These are phyloP conservation scores for Tenebrio molitor DNA, from an alignment of 1,140 invertebrate species.

Conservation along the genomic window DNA sequence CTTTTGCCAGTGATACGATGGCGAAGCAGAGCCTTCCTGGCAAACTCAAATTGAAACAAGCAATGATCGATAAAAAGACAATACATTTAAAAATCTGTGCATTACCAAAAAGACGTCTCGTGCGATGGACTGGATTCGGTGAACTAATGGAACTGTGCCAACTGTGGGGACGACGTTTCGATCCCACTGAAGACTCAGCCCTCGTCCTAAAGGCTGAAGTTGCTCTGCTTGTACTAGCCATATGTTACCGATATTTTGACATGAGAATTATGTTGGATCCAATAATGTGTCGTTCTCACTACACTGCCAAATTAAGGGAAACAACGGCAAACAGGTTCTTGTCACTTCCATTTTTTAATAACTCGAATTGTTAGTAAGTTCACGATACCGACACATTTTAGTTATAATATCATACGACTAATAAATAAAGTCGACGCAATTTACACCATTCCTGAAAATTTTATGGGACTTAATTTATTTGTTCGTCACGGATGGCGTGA, in stretches of 20 bases:
- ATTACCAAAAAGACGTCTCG: slow-evolving; percentile 32
- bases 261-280: slow-evolving; percentile 15
- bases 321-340: background rate
- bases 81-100: background rate
- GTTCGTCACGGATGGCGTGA: too few relatives aligned
- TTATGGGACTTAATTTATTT: too few relatives aligned
- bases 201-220: slow-evolving; percentile 5
- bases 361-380: too few relatives aligned
- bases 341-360: background rate
- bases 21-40: too few relatives aligned
- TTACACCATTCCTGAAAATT: too few relatives aligned
- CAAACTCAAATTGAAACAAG: too few relatives aligned
- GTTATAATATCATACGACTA: too few relatives aligned
- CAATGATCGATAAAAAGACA: background rate
- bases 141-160: slow-evolving; percentile 60
- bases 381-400: too few relatives aligned
- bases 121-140: slow-evolving; percentile 28
- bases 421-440: too few relatives aligned
- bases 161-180: slow-evolving; percentile 60
- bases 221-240: slow-evolving; percentile 47
- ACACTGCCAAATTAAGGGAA: slow-evolving; percentile 1
- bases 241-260: background rate
- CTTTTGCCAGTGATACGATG: too few relatives aligned
- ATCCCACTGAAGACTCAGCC: slow-evolving; percentile 30
- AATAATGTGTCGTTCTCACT: slow-evolving; percentile 1